Base-by-base conservation (phyloP, 2,113 vertebrate species). In the Archilochus colubris region DNA sequence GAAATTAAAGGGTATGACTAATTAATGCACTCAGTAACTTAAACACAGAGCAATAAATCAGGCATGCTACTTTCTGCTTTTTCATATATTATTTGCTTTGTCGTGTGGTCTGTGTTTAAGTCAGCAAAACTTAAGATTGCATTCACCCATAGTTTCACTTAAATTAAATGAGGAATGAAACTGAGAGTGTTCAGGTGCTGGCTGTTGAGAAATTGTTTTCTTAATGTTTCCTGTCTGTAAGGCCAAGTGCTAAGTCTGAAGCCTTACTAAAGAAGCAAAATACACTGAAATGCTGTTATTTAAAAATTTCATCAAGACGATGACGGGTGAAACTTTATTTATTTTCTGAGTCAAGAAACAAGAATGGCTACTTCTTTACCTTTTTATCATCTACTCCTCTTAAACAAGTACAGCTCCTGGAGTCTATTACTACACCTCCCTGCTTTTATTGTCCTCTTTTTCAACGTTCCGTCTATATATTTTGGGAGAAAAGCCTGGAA, bases 1-100 rank as follows among this genome's bases (percentile, higher is more conserved):
- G 73, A 94, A 90, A 90, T 93, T 94, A 91, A 86, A 88, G 62
- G 55, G 15, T 74, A 81, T 82, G 48, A 90, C 77, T 89, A 93
- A 93, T 87, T 80, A 87, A 88, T 51, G 22, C 33, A 70, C 44
- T 59, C 38, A 70, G 44, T 59, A 53, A 83, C 48, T 64, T 80
- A 43, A 82, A 80, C 25, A 43, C 2, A 54, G 23, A 30, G 5
- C 16, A 82, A 43, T 82, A 78, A 27, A 69, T 81, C 40, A 81
- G 43, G 63, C 1, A 11, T 59, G 31, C 14, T 62, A 20, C 46
- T 75, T 66, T 50, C 30, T 44, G 19, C 8, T 48, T 78, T 92
- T 57, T 38, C 40, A 61, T 46, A 12, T 9, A 13, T 72, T 69
- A 31, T 5, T 62, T 91, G 28, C n/a, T 89, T 40, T 33, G 33